A percentile compares a stretch with the other conserved stretches of the same genome.
These are phyloP conservation scores for Muscicapa adusta DNA, from an alignment of 2,113 vertebrate species.

Conservation along the genomic window DNA sequence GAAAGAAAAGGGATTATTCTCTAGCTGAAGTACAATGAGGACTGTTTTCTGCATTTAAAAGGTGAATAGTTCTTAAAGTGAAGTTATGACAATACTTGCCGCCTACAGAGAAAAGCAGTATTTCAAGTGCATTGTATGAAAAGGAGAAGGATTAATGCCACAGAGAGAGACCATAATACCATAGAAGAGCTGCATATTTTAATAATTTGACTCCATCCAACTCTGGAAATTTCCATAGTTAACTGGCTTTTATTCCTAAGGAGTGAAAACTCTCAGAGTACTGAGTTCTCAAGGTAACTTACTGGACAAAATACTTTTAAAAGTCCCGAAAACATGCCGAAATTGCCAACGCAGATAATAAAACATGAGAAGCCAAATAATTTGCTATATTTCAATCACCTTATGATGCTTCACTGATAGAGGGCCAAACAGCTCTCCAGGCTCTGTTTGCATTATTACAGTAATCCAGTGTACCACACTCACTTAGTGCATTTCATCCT, in stretches of 20 bases:
- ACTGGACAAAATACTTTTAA: background rate
- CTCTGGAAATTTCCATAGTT: constrained; percentile 29
- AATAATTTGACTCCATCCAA: constrained; percentile 10
- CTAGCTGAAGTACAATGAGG: constrained; percentile 53
- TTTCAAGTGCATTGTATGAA: constrained; percentile 50
- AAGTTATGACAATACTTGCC: constrained; percentile 66
- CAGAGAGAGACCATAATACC: constrained; percentile 26
- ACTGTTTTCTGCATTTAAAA: constrained; percentile 59
- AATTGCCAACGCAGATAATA: background rate
- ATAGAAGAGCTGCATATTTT: constrained; percentile 44
- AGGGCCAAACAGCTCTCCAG: background rate
- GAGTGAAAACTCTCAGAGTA: background rate
- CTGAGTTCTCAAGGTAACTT: background rate
- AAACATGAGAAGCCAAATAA: background rate
- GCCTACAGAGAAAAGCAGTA: constrained; percentile 46
- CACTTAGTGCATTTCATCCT: background rate
- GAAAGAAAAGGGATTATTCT: constrained; percentile 61
- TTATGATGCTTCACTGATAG: background rate
- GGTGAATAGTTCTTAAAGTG: constrained; percentile 56
- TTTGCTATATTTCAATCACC: background rate
- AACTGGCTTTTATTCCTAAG: background rate
- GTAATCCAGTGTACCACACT: background rate
- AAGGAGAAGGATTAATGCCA: constrained; percentile 62
- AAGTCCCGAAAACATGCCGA: background rate
- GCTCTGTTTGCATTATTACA: background rate